Evolutionary conservation across 64 coral and sea anemone species (phyloP).

Genomic region (Montipora foliosa): DNA sequence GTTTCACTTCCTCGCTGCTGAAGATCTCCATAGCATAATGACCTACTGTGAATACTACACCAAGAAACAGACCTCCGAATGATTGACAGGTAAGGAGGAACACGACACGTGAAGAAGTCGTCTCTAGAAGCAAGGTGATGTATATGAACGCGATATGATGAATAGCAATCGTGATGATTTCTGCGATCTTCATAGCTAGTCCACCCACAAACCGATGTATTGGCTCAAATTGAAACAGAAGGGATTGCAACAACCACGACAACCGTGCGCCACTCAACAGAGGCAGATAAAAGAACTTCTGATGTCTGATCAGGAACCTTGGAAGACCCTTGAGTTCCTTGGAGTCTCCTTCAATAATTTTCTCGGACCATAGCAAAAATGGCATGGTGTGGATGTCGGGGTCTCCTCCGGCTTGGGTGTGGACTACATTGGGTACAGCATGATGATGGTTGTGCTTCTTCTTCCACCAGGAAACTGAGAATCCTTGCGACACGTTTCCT

Average conservation of each 20-base stretch:
- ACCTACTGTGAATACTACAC: too few relatives aligned
- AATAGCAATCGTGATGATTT: not conserved
- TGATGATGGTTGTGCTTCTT: conserved; percentile 33
- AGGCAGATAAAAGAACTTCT: conserved; percentile 32
- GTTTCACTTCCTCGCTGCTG: conserved; percentile 15
- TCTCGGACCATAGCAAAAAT: conserved; percentile 31
- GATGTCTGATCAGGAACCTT: conserved; percentile 17
- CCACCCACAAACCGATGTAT: conserved; percentile 4
- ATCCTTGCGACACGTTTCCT: conserved; percentile 24
- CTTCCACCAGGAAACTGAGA: conserved; percentile 35
- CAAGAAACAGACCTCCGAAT: not conserved
- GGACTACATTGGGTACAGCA: conserved; percentile 4
- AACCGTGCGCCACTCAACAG: not conserved
- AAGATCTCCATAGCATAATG: not conserved
- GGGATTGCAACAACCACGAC: conserved; percentile 21
- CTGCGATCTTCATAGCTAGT: conserved; percentile 21
- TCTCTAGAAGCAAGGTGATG: conserved; percentile 22
- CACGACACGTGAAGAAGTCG: not conserved
- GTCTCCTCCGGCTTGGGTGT: conserved; percentile 21
- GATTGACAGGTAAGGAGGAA: conserved; percentile 9
- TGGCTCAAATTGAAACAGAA: conserved; percentile 24
- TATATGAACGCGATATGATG: not conserved
- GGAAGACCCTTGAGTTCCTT: conserved; percentile 33
- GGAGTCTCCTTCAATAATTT: conserved; percentile 27
- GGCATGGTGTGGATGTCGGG: conserved; percentile 33